phyloP scores from a whole-genome alignment of 2,113 vertebrate genomes.

The Channa maculata region DNA sequence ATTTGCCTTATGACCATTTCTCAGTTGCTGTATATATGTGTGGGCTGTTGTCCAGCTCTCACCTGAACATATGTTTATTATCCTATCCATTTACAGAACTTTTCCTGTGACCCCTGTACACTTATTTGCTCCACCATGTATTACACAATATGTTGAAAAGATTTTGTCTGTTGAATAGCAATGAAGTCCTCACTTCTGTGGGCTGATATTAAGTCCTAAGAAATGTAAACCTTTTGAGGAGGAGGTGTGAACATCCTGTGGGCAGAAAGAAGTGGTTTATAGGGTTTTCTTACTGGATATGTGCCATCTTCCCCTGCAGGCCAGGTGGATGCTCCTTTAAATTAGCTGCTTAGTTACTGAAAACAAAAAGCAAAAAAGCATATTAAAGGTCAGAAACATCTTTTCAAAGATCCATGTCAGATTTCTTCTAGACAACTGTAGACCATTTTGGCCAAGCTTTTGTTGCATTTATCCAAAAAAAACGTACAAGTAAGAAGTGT shows the following conservation, averaged over 20 bases:
- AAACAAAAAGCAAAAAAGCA: not conserved
- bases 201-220: conserved; percentile 5
- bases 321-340: conserved; percentile 45
- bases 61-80: not conserved
- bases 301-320: conserved; percentile 55
- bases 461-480: too few species aligned
- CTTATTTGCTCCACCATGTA: not conserved
- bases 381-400: not conserved
- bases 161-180: not conserved
- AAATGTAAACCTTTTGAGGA: conserved; percentile 13
- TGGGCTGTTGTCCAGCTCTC: conserved; percentile 11
- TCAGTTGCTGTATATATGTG: not conserved
- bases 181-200: conserved; percentile 4
- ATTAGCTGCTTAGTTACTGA: not conserved
- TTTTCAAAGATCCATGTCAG: not conserved
- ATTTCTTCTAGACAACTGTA: not conserved
- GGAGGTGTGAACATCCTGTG: conserved; percentile 62
- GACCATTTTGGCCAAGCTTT: not conserved
- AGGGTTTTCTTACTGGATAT: conserved; percentile 49
- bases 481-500: too few species aligned
- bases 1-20: conserved; percentile 12
- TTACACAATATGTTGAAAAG: not conserved
- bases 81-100: not conserved
- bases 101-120: not conserved
- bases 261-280: conserved; percentile 43